Percentiles rank a stretch among this genome's conserved stretches.
Evolutionary conservation across 1,140 invertebrate genomes (phyloP).

Genomic region (Drosophila melanica): DNA sequence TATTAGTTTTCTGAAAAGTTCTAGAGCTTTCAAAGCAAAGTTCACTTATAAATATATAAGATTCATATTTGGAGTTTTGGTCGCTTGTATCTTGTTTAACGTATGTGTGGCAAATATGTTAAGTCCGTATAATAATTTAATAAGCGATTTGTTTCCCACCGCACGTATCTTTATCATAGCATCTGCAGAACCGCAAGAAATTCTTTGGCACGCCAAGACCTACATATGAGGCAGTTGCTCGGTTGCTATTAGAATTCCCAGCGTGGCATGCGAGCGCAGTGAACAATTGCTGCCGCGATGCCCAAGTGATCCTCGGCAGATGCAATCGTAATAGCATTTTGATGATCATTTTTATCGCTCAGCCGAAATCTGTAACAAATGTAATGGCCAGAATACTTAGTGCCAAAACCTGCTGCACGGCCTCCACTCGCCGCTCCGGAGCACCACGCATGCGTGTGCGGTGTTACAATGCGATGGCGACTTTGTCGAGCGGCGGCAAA

Average conservation of each 20-base stretch:
- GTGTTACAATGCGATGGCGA: constrained; percentile 27
- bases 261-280: constrained; percentile 15
- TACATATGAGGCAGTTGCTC: constrained; percentile 18
- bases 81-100: not conserved
- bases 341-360: constrained; percentile 70
- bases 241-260: constrained; percentile 42
- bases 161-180: constrained; percentile 12
- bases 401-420: constrained; percentile 59
- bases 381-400: constrained; percentile 36
- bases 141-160: constrained; percentile 8
- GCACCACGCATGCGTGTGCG: constrained; percentile 34
- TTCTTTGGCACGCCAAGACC: constrained; percentile 40
- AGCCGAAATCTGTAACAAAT: constrained; percentile 77
- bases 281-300: constrained; percentile 32
- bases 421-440: constrained; percentile 15
- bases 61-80: too few species aligned
- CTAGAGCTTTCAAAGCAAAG: too few species aligned
- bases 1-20: too few species aligned
- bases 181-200: constrained; percentile 23
- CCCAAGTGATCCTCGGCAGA: constrained; percentile 17
- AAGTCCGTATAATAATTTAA: constrained; percentile 5
- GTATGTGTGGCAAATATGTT: not conserved
- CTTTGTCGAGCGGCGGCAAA: constrained; percentile 9
- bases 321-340: constrained; percentile 67
- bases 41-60: too few species aligned